Evolutionary conservation across 2,797 vertebrate genomes (phyloP), one percentile per base, ranked within the genome.

Genomic region (Characodon lateralis): DNA sequence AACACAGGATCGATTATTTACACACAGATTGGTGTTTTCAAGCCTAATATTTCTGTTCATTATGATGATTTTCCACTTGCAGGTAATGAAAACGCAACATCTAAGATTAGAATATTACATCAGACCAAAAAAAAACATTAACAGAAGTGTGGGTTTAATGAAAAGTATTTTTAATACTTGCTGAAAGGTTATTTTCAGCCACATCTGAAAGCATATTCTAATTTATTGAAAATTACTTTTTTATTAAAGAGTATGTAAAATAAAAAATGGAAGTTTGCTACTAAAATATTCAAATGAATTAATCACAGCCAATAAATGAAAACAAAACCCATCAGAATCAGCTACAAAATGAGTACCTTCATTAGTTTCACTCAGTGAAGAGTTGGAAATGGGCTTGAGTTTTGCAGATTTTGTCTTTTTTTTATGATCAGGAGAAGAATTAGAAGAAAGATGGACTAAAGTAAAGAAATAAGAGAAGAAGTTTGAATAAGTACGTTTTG

Each of bases 371-470:
- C 89, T 93, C 83, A 93, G 68, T 85, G 94, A 90, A 69, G 93
- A 91, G 85, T 85, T 89, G 85, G 91, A 90, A 58, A 91, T 68
- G 82, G 94, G 87, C 91, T 94, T 96, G 93, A 86, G 63, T 83
- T 93, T 95, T 83, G 92, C 73, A 83, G 89, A 76, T 92, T 95
- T 96, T 82, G 80, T 39, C 93, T 96, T 94, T 82, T 95, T 96
- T 94, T 94, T 96, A 92, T 93, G 94, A 91, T 96, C 94, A 93
- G 89, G 90, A 89, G 90, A 92, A 87, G 92, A 90, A 85, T 94
- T 56, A 53, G 74, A 69, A 53, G 74, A 90, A 86, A 94, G 89
- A 90, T 85, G 93, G 88, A 93, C 94, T 94, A 90, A 75, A 83
- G 89, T 89, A 81, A 90, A 87, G 84, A 93, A 88, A 85, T 73